Evolutionary conservation across 2,888 invertebrate species (phyloP).

Genomic region (Thumatha senex): DNA sequence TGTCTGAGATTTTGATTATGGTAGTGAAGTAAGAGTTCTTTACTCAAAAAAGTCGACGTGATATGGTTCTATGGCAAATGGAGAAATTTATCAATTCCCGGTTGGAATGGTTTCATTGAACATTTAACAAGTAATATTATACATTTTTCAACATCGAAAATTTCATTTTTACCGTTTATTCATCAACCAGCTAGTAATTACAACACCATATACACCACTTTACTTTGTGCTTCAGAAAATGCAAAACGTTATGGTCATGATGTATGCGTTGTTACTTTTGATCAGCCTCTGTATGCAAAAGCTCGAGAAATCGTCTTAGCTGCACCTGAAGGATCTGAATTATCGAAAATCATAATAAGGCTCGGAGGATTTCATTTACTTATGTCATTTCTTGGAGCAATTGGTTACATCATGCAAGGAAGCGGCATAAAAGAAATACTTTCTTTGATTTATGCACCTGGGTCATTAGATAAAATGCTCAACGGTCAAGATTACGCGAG

Average conservation of each 20-base stretch:
- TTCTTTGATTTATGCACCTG: slow-evolving; percentile 35
- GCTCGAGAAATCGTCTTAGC: too few species aligned
- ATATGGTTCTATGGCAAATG: too few species aligned
- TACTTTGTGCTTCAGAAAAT: too few species aligned
- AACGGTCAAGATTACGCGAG: slow-evolving; percentile 42
- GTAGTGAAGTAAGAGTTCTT: slow-evolving; percentile 11
- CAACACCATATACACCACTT: too few species aligned
- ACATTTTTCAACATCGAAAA: slow-evolving; percentile 12
- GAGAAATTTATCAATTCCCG: too few species aligned
- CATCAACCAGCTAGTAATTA: too few species aligned
- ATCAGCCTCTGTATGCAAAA: too few species aligned
- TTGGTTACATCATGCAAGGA: slow-evolving; percentile 42
- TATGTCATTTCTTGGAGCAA: slow-evolving; percentile 40
- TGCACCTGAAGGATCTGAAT: too few species aligned
- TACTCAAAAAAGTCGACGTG: slow-evolving; percentile 26
- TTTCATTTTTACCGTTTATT: slow-evolving; percentile 28
- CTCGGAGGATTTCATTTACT: slow-evolving; percentile 46
- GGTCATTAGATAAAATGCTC: slow-evolving; percentile 38
- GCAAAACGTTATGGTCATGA: too few species aligned
- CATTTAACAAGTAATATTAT: too few species aligned
- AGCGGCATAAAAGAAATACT: slow-evolving; percentile 42
- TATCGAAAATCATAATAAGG: too few species aligned
- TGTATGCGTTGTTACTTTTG: slow-evolving; percentile 28
- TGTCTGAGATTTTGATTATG: slow-evolving; percentile 26
- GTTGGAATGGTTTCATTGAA: too few species aligned